phyloP scores from a whole-genome alignment of 2,888 invertebrate species.

The Netelia melanura region DNA sequence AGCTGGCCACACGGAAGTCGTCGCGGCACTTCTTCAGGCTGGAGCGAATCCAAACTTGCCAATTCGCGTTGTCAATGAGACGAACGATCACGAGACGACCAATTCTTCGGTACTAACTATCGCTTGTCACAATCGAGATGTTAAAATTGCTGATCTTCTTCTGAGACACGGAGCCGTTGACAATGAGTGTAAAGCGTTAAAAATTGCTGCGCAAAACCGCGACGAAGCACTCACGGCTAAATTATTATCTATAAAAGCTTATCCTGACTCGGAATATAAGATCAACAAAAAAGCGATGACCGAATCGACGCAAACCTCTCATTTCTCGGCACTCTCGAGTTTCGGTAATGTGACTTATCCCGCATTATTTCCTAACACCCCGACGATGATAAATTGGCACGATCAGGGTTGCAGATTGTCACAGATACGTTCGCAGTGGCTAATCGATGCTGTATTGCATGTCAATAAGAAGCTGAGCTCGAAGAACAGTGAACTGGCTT shows the following conservation, averaged over 20 bases:
- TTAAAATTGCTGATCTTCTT: conserved; percentile 91
- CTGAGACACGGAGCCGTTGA: conserved; percentile 94
- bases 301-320: conserved; percentile 86
- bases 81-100: conserved; percentile 85
- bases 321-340: conserved; percentile 86
- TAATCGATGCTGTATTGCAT: conserved; percentile 93
- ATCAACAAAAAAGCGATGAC: conserved; percentile 95
- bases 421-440: conserved; percentile 92
- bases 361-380: conserved; percentile 92
- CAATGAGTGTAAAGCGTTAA: conserved; percentile 93
- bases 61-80: conserved; percentile 86
- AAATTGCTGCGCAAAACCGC: conserved; percentile 90
- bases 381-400: conserved; percentile 97
- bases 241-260: conserved; percentile 94
- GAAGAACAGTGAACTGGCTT: conserved; percentile 90
- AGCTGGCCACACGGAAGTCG: conserved; percentile 90
- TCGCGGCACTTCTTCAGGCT: conserved; percentile 89
- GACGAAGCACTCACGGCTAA: conserved; percentile 92
- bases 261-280: conserved; percentile 96
- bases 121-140: conserved; percentile 89
- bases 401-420: conserved; percentile 90
- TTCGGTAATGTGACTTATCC: conserved; percentile 90
- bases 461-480: conserved; percentile 91
- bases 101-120: conserved; percentile 88
- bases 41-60: conserved; percentile 94